Conservation (phyloP, 2,797 vertebrate species). For the Aythya fuligula region DNA sequence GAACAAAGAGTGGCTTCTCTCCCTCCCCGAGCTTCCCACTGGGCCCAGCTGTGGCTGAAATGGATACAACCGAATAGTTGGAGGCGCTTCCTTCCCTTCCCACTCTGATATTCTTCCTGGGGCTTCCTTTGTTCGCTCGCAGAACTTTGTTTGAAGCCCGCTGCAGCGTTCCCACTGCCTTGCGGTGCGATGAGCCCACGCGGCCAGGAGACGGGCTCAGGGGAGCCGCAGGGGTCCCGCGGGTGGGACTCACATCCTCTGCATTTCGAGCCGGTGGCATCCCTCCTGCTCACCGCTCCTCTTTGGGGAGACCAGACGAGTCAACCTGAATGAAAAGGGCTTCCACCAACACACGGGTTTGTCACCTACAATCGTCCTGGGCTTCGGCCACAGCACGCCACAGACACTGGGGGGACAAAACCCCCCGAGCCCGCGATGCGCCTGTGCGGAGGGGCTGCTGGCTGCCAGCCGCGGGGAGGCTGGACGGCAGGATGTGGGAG, state of each 20-base stretch:
- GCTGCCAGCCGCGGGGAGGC: background rate
- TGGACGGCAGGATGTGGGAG: slow-evolving; percentile 74
- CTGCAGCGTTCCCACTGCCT: slow-evolving; percentile 32
- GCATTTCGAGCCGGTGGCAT: slow-evolving; percentile 53
- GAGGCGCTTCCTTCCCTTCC: background rate
- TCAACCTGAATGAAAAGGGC: slow-evolving; percentile 57
- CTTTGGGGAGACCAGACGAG: background rate
- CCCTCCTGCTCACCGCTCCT: slow-evolving; percentile 37
- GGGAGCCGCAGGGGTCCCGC: slow-evolving; percentile 58
- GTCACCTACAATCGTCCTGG: slow-evolving; percentile 41
- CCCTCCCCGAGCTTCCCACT: background rate
- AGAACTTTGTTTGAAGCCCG: slow-evolving; percentile 65
- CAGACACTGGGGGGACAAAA: background rate
- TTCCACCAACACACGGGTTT: slow-evolving; percentile 53
- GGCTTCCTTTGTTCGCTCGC: slow-evolving; percentile 53
- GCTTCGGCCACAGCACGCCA: background rate
- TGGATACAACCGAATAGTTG: background rate
- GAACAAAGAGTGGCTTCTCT: background rate
- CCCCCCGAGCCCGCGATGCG: no score
- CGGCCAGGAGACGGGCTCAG: slow-evolving; percentile 58
- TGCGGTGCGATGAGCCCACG: slow-evolving; percentile 58
- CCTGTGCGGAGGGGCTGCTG: background rate
- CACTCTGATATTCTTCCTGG: slow-evolving; percentile 23
- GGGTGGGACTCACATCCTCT: slow-evolving; percentile 4
- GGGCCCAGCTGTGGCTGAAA: background rate